Evolutionary conservation across 2,888 invertebrate genomes (phyloP).

Genomic region (Azorinus chamasolen): DNA sequence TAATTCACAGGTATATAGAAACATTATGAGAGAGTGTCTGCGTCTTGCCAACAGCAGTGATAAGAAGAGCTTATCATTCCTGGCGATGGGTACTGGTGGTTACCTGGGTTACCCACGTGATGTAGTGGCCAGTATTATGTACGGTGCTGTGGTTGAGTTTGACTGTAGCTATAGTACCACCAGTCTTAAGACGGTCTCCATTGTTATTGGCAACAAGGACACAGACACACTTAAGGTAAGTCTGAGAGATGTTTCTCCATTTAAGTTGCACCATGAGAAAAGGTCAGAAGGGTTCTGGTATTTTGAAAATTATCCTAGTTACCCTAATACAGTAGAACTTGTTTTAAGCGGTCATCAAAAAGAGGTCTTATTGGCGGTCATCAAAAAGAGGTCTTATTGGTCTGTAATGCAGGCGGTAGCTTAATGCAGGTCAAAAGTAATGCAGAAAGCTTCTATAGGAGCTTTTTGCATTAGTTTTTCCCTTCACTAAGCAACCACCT

Average conservation of each 20-base stretch:
- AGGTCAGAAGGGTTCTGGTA: too few relatives aligned
- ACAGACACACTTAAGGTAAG: constrained; percentile 66
- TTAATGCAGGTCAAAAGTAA: too few relatives aligned
- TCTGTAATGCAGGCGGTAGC: too few relatives aligned
- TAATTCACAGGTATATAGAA: constrained; percentile 60
- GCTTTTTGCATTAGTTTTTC: too few relatives aligned
- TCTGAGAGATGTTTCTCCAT: neutral
- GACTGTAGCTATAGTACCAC: constrained; percentile 59
- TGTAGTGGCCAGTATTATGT: constrained; percentile 74
- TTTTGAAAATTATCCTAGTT: too few relatives aligned
- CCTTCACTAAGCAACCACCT: too few relatives aligned
- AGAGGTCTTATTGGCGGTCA: too few relatives aligned
- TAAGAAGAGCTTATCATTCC: constrained; percentile 74
- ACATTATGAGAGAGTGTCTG: constrained; percentile 69
- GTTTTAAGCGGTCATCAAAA: too few relatives aligned
- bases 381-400: too few relatives aligned
- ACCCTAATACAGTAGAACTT: too few relatives aligned
- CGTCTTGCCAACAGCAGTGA: constrained; percentile 61
- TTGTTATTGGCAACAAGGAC: constrained; percentile 72
- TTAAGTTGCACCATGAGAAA: too few relatives aligned
- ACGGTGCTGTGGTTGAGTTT: constrained; percentile 70
- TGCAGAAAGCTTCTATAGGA: too few relatives aligned
- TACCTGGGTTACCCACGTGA: constrained; percentile 75
- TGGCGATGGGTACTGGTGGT: constrained; percentile 79
- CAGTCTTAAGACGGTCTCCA: constrained; percentile 64